A percentile compares a stretch with the other conserved stretches of the same genome.
These are phyloP conservation scores for Microplitis mediator DNA, from an alignment of 1,140 invertebrate species.

Conservation along the genomic window DNA sequence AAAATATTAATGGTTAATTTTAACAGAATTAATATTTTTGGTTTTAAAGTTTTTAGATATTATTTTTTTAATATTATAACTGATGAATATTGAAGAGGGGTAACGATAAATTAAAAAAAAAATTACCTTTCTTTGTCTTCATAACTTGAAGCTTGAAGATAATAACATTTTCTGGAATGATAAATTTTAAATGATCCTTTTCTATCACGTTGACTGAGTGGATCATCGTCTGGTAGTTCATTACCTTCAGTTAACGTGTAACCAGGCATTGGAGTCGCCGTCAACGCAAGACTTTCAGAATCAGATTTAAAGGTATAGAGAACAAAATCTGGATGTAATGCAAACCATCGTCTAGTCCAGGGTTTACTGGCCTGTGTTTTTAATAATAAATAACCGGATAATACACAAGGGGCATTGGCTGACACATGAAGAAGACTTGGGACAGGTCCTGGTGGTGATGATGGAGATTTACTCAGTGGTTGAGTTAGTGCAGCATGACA, in stretches of 20 bases:
- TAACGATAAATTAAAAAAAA: constrained; percentile 6
- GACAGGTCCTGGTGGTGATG: constrained; percentile 51
- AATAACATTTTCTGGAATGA: constrained; percentile 66
- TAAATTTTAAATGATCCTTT: constrained; percentile 65
- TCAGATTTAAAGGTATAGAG: constrained; percentile 70
- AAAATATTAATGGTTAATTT: too few relatives aligned
- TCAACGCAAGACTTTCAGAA: constrained; percentile 65
- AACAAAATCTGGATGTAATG: constrained; percentile 69
- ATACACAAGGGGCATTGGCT: constrained; percentile 63
- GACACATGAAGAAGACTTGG: constrained; percentile 64
- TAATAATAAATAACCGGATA: constrained; percentile 67
- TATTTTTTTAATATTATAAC: too few relatives aligned
- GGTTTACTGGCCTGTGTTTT: constrained; percentile 66
- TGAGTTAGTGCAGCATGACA: constrained; percentile 57
- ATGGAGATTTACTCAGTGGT: constrained; percentile 51
- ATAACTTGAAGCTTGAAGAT: constrained; percentile 63
- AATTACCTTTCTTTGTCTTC: constrained; percentile 60
- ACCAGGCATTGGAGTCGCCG: constrained; percentile 70
- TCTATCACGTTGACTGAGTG: constrained; percentile 54
- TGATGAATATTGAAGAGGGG: too few relatives aligned
- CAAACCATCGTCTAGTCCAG: constrained; percentile 68
- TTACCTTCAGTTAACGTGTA: constrained; percentile 59
- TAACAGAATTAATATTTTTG: too few relatives aligned
- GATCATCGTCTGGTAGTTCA: constrained; percentile 53
- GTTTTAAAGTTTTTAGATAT: too few relatives aligned